phyloP scores from a whole-genome alignment of 2,888 invertebrate genomes.

The Stenodema calcarata region DNA sequence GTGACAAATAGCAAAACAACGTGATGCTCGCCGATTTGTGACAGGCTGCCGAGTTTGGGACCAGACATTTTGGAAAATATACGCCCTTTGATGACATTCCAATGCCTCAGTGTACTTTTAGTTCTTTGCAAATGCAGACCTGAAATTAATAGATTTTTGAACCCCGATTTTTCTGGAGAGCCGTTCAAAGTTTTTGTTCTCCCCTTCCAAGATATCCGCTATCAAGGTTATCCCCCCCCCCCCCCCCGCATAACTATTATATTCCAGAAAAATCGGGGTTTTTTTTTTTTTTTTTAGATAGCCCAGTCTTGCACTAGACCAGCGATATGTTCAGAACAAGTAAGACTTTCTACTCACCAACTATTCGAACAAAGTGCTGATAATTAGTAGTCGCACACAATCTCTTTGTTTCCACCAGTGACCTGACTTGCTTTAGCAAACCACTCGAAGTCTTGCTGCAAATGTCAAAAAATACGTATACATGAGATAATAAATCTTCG shows the following conservation, averaged over 20 bases:
- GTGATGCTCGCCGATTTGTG: constrained; percentile 67
- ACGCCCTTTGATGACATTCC: constrained; percentile 66
- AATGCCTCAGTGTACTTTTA: constrained; percentile 60
- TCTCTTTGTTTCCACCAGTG: constrained; percentile 42
- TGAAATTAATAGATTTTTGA: constrained; percentile 51
- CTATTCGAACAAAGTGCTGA: constrained; percentile 53
- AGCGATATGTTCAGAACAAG: too few species aligned
- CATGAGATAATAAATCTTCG: too few species aligned
- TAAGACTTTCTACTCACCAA: constrained; percentile 51
- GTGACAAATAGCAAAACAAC: constrained; percentile 64
- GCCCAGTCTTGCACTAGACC: too few species aligned
- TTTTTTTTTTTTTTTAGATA: too few species aligned
- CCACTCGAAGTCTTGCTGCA: constrained; percentile 59
- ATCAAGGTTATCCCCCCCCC: too few species aligned
- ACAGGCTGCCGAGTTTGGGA: constrained; percentile 66
- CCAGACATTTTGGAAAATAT: constrained; percentile 68
- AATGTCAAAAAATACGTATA: too few species aligned
- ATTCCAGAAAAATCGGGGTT: too few species aligned
- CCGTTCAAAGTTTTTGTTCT: too few species aligned
- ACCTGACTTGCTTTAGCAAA: constrained; percentile 57
- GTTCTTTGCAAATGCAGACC: constrained; percentile 61
- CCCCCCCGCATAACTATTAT: too few species aligned
- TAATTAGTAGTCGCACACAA: constrained; percentile 46
- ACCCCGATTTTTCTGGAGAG: background rate
- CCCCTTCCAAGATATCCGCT: too few species aligned